Evolutionary conservation across 2,888 invertebrate species (phyloP).

Genomic region (Sialis fuliginosa): DNA sequence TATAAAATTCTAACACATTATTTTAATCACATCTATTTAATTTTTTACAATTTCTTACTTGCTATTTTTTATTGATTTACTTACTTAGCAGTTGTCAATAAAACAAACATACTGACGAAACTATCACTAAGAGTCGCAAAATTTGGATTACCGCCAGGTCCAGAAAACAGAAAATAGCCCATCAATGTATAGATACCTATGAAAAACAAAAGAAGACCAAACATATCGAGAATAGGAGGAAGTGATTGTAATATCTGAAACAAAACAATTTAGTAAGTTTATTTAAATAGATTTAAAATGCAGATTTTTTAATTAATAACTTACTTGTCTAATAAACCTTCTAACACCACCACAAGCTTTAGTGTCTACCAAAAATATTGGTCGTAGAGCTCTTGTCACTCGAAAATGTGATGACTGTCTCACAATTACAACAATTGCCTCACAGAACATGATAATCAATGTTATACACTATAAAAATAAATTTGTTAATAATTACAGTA

Average conservation of each 20-base stretch:
- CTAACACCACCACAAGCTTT: constrained; percentile 66
- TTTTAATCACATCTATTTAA: neutral
- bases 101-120: constrained; percentile 75
- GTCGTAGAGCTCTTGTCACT: constrained; percentile 69
- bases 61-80: constrained; percentile 22
- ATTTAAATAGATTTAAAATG: neutral
- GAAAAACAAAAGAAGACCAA: constrained; percentile 67
- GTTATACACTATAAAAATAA: constrained; percentile 43
- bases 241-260: constrained; percentile 53
- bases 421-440: constrained; percentile 61
- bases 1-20: neutral
- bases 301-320: neutral
- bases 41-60: constrained; percentile 2
- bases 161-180: constrained; percentile 67
- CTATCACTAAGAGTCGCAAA: constrained; percentile 64
- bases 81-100: constrained; percentile 84
- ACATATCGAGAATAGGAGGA: constrained; percentile 77
- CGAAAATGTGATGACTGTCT: constrained; percentile 73
- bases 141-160: constrained; percentile 53
- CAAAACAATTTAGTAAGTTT: neutral
- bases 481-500: neutral
- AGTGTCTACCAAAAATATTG: constrained; percentile 78
- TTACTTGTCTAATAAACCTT: constrained; percentile 47
- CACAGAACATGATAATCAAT: constrained; percentile 61
- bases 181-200: constrained; percentile 67